Percentiles rank a stretch among this genome's conserved stretches.
Evolutionary conservation across 2,797 vertebrate genomes (phyloP).

Genomic region (Microctenopoma stevenorrisi): DNA sequence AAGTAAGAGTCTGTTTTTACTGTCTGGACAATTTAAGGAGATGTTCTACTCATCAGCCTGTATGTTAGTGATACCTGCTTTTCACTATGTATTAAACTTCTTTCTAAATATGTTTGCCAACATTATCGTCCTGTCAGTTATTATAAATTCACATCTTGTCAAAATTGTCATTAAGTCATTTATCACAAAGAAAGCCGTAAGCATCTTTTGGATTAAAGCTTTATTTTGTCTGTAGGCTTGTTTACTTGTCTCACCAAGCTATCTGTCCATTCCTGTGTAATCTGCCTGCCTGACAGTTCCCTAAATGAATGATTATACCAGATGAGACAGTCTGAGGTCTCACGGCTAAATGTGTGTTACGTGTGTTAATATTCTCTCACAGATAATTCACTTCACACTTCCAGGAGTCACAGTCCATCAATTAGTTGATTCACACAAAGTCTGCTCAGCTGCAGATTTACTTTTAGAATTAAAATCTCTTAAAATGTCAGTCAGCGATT

Average conservation of each 20-base stretch:
- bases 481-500: too few relatives aligned
- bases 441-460: too few relatives aligned
- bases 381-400: constrained; percentile 44
- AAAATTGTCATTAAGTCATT: neutral
- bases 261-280: constrained; percentile 20
- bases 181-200: neutral
- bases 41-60: neutral
- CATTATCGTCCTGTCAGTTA: too few relatives aligned
- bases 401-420: constrained; percentile 44
- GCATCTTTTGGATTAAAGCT: neutral
- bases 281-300: constrained; percentile 17
- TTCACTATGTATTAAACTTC: too few relatives aligned
- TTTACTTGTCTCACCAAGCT: constrained; percentile 6
- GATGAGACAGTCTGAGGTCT: constrained; percentile 51
- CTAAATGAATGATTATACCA: constrained; percentile 42
- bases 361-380: constrained; percentile 46
- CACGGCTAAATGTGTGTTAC: constrained; percentile 47
- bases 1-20: neutral
- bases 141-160: neutral
- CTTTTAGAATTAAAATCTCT: too few relatives aligned
- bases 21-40: neutral
- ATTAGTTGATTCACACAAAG: constrained; percentile 8
- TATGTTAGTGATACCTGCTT: neutral
- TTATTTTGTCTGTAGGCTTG: neutral
- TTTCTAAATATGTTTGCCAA: too few relatives aligned